Conservation (phyloP, 1,140 invertebrate species). For the Magallana gigas region DNA sequence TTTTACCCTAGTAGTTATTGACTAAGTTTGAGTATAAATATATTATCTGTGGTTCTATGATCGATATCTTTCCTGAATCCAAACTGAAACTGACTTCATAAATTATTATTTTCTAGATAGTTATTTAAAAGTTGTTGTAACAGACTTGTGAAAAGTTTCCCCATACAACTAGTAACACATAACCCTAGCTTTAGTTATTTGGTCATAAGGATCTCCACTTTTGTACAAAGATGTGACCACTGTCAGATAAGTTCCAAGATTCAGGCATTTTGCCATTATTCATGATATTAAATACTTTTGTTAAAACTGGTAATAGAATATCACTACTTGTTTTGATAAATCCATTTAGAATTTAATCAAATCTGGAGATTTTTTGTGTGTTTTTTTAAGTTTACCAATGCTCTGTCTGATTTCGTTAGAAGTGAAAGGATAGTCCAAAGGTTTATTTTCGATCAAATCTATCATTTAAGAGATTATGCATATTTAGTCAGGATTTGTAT, state of each 20-base stretch:
- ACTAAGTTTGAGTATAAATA: too few relatives aligned
- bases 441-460: not conserved
- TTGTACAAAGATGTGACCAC: not conserved
- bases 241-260: not conserved
- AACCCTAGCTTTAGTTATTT: too few relatives aligned
- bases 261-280: not conserved
- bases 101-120: too few relatives aligned
- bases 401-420: not conserved
- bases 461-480: not conserved
- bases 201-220: not conserved
- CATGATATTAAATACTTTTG: not conserved
- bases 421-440: not conserved
- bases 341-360: not conserved
- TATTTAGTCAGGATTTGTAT: not conserved
- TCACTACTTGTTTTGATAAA: slow-evolving; percentile 1
- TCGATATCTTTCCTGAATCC: too few relatives aligned
- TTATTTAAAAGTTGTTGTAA: too few relatives aligned
- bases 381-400: not conserved
- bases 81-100: too few relatives aligned
- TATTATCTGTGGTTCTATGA: too few relatives aligned
- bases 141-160: too few relatives aligned
- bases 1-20: too few relatives aligned
- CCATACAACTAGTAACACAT: too few relatives aligned
- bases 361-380: not conserved
- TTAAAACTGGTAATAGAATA: slow-evolving; percentile 9